Base-by-base conservation (phyloP, 2,797 vertebrate genomes). In the Borostomias antarcticus region DNA sequence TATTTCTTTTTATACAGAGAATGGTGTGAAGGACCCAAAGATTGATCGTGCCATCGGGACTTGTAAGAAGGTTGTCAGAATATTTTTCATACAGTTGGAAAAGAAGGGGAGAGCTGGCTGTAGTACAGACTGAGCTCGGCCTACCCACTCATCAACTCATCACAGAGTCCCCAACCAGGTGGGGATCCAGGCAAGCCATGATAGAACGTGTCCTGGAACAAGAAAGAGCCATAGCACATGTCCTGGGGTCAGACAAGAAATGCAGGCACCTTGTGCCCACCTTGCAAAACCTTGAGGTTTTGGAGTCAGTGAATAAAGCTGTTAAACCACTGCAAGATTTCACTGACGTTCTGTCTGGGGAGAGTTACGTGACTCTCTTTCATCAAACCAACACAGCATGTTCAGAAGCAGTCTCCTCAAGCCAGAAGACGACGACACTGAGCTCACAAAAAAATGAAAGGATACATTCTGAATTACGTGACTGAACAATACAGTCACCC, bases 391-490 rank as follows among this genome's bases (percentile, higher is more conserved):
- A n/a, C n/a, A n/a, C n/a, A n/a, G n/a, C n/a, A n/a, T 78, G 2
- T 65, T 72, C n/a, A 65, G 13, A 30, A 68, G 1, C 66, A 70
- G 57, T 56, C 45, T 72, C 11, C 64, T 69, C 2, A 33, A 63
- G 59, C 58, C 25, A 66, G 47, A 51, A 15, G 52, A 65, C 5
- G 35, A 37, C 8, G 35, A 37, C 13, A 37, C 35, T 37, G 35
- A 37, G 7, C 9, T 37, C 13, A 37, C 13, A n/a, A n/a, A n/a
- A 5, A 40, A 5, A 40, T 40, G 5, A 40, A 40, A 40, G n/a
- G n/a, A n/a, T n/a, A n/a, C n/a, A n/a, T n/a, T n/a, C n/a, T n/a
- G n/a, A n/a, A n/a, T n/a, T n/a, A n/a, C n/a, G n/a, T n/a, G n/a
- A n/a, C n/a, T n/a, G n/a, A n/a, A n/a, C n/a, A n/a, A n/a, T n/a